Evolutionary conservation across 2,797 vertebrate species (phyloP).

Genomic region (Tokudaia tokunoshimensis): DNA sequence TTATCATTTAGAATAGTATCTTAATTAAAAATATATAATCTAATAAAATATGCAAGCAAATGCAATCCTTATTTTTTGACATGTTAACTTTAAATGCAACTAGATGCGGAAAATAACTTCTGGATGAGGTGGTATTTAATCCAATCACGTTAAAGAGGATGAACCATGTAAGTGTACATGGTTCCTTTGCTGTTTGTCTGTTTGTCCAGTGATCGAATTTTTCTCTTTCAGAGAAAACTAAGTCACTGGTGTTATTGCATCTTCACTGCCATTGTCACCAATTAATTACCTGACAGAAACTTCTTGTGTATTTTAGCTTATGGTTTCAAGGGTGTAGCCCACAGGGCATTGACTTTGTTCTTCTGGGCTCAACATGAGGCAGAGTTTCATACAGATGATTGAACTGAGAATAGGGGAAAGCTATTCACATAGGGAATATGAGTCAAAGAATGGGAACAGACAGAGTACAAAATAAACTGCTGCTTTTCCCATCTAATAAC

Average conservation of each 20-base stretch:
- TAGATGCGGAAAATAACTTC: conserved; percentile 75
- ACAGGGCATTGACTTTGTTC: neutral
- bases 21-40: conserved; percentile 55
- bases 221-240: conserved; percentile 81
- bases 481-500: neutral
- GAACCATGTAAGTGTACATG: conserved; percentile 78
- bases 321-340: neutral
- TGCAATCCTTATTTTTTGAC: conserved; percentile 72
- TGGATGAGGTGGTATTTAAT: conserved; percentile 68
- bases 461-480: too few species aligned
- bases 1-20: conserved; percentile 15
- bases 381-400: neutral
- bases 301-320: neutral
- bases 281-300: neutral
- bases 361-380: too few species aligned
- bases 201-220: conserved; percentile 66
- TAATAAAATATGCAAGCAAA: conserved; percentile 80
- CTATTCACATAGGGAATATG: neutral
- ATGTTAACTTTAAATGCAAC: conserved; percentile 79
- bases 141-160: conserved; percentile 74
- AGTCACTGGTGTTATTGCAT: conserved; percentile 59
- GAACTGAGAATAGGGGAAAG: too few species aligned
- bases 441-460: neutral
- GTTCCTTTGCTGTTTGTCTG: conserved; percentile 59
- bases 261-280: neutral